Evolutionary conservation across 2,113 vertebrate genomes (phyloP).

Genomic region (Aplodontia rufa): DNA sequence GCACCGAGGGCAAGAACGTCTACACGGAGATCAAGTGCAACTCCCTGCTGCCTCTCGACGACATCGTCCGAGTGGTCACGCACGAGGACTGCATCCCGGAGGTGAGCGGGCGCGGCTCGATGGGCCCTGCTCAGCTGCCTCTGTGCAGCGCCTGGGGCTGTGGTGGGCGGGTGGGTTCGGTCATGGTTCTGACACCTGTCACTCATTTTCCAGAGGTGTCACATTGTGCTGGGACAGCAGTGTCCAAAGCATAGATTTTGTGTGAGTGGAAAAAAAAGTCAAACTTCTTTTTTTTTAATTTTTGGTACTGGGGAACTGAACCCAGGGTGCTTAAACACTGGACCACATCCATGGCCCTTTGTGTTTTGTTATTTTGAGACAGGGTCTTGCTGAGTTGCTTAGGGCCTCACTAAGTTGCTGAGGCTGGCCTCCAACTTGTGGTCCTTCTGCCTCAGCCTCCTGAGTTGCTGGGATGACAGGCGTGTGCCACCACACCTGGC

Average conservation of each 20-base stretch:
- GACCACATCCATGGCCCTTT: no score
- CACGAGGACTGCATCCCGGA: slow-evolving; percentile 99
- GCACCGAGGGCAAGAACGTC: slow-evolving; percentile 99
- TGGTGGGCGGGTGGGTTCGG: not conserved
- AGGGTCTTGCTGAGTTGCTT: no score
- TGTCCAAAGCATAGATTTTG: not conserved
- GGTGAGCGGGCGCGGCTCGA: slow-evolving; percentile 80
- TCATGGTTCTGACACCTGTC: not conserved
- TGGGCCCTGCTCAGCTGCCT: accelerated
- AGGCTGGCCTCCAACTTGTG: no score
- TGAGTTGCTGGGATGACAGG: no score
- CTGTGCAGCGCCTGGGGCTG: accelerated
- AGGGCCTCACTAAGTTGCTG: no score
- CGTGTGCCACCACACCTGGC: no score
- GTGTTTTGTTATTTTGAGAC: no score
- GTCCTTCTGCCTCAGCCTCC: no score
- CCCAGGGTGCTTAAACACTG: no score
- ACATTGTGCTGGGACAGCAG: accelerated
- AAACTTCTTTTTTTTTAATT: no score
- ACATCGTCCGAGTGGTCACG: slow-evolving; percentile 97
- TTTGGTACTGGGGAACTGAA: no score
- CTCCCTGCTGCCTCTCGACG: slow-evolving; percentile 95
- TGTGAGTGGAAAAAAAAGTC: not conserved
- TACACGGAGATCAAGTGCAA: slow-evolving; percentile 99
- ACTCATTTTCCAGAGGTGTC: not conserved